These are phyloP conservation scores for Eupithecia insigniata DNA, from an alignment of 2,888 invertebrate genomes.

Conservation along the genomic window DNA sequence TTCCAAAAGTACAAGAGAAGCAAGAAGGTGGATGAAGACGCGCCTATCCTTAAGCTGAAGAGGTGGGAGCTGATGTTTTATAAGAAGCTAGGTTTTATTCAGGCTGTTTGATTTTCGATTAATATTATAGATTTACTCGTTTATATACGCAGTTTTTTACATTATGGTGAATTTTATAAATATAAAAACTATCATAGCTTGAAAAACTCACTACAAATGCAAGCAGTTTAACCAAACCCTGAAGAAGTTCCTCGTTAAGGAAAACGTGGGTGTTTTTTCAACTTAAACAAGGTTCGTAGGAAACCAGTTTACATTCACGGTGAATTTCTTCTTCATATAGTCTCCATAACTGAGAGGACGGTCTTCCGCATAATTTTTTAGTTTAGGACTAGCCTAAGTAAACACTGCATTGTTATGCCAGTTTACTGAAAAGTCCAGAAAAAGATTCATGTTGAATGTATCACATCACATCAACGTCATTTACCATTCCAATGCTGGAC, in stretches of 20 bases:
- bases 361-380: too few relatives aligned
- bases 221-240: too few relatives aligned
- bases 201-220: too few relatives aligned
- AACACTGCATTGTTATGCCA: background rate
- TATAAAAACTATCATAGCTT: background rate
- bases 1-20: constrained; percentile 72
- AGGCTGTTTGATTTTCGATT: constrained; percentile 63
- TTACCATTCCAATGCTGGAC: background rate
- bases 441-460: too few relatives aligned
- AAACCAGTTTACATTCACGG: background rate
- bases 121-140: constrained; percentile 16
- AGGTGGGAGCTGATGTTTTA: constrained; percentile 78
- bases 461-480: background rate
- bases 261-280: too few relatives aligned
- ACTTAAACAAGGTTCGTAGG: too few relatives aligned
- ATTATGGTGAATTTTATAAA: background rate
- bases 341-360: background rate
- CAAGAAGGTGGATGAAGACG: constrained; percentile 67
- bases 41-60: constrained; percentile 73
- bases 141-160: background rate
- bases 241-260: too few relatives aligned
- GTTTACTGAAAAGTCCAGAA: background rate
- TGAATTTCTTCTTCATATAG: background rate
- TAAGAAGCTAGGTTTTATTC: constrained; percentile 77
- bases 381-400: background rate